Base-by-base conservation (phyloP, 1,140 invertebrate species). In the Trinorchestia longiramus region DNA sequence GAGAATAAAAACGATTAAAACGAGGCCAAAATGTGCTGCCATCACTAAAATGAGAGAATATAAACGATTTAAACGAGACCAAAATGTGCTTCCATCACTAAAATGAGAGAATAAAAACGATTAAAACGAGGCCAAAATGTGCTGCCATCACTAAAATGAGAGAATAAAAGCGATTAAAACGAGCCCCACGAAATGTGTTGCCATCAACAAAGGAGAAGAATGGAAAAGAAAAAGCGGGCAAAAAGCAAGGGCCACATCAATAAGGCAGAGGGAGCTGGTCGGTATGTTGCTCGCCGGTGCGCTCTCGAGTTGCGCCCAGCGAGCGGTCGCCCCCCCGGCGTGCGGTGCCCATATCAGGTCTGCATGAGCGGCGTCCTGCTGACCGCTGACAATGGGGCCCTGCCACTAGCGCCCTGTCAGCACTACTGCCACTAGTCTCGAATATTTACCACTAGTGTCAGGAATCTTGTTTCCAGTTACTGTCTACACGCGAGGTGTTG, bases 401-500 rank as follows among this genome's bases (percentile, higher is more conserved):
- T 91, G 88, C 88, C 88, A 91, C 88, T 42, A 43, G 41, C 43
- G 88, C 88, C 88, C 41, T 77, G 62, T 77, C 62, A 77, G 62
- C 62, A 36, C 62, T 77, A 36, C 62, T 91, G 88, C 19, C 88
- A 42, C 88, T 91, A 91, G 88, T 91, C 0, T 3, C 19, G 0
- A 41, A 23, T 43, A 42, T 11, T 23, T 91, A 19, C 88, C 19
- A 91, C 88, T 91, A 91, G 88, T 91, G 41, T 91, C 88, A 91
- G 88, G 28, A 42, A 0, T 44, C 19, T 42, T 42, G 41, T 91
- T 19, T 8, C 47, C 19, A 53, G 19, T 19, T 53, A 6, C 47
- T 53, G 47, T 53, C 47, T 8, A 19, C 47, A 53, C 47, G 6
- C 6, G 6, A 8, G n/a, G n/a, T n/a, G n/a, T n/a, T n/a, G n/a